These are phyloP conservation scores for Phasianus colchicus DNA, from an alignment of 2,113 vertebrate genomes.

Conservation along the genomic window DNA sequence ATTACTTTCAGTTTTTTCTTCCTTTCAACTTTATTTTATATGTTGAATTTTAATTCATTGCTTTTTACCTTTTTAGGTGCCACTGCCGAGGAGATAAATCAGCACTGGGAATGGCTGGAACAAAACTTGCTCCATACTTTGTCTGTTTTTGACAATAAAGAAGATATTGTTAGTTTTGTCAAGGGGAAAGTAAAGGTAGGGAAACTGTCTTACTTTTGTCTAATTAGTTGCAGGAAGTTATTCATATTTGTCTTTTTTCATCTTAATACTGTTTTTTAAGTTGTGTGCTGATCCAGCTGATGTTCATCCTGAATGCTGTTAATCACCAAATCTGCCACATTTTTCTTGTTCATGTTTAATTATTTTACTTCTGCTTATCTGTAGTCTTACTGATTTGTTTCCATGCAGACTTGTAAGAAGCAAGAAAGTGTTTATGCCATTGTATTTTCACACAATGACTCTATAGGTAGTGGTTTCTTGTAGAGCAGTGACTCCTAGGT, in stretches of 20 bases:
- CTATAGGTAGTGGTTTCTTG: not conserved
- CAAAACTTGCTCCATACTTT: slow-evolving; percentile 94
- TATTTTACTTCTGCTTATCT: not conserved
- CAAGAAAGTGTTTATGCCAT: not conserved
- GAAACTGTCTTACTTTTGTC: not conserved
- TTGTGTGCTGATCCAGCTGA: not conserved
- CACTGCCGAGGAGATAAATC: slow-evolving; percentile 90
- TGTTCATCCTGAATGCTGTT: not conserved
- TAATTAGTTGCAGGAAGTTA: accelerated
- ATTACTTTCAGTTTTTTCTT: not conserved
- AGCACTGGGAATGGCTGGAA: slow-evolving; percentile 96
- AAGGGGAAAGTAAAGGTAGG: slow-evolving; percentile 95
- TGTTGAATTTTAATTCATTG: not conserved
- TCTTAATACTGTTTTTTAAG: not conserved
- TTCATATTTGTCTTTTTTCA: not conserved
- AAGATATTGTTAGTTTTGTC: slow-evolving; percentile 93
- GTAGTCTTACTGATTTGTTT: not conserved
- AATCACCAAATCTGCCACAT: not conserved
- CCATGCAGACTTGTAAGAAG: not conserved
- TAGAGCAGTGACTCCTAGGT: not conserved
- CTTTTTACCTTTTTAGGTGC: slow-evolving; percentile 81
- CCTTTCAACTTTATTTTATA: not conserved
- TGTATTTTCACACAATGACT: not conserved
- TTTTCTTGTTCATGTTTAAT: not conserved
- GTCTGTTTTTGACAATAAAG: slow-evolving; percentile 96